These are phyloP conservation scores for Lanistes nyassanus DNA, from an alignment of 1,140 invertebrate genomes.

Conservation along the genomic window DNA sequence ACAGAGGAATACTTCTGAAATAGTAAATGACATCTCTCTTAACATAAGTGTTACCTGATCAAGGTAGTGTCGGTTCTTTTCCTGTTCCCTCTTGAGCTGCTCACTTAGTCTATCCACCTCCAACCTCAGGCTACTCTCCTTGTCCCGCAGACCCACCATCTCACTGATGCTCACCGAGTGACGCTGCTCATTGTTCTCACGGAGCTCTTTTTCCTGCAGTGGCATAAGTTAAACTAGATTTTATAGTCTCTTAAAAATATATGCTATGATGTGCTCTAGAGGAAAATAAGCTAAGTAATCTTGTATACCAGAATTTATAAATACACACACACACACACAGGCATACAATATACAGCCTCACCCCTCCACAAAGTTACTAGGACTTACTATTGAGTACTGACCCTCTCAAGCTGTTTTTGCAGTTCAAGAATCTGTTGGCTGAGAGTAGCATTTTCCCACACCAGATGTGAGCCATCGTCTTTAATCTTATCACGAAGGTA, in stretches of 20 bases:
- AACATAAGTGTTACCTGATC: constrained; percentile 46
- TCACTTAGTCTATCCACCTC: constrained; percentile 54
- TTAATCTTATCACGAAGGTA: constrained; percentile 49
- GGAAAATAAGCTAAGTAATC: background rate
- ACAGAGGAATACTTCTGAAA: background rate
- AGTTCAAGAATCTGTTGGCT: constrained; percentile 53
- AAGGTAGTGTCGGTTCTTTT: constrained; percentile 43
- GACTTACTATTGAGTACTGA: constrained; percentile 30
- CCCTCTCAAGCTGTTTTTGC: constrained; percentile 56
- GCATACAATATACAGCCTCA: too few relatives aligned
- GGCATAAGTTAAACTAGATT: too few relatives aligned
- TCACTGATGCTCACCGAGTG: constrained; percentile 50
- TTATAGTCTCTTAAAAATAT: too few relatives aligned
- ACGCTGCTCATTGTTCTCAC: constrained; percentile 48
- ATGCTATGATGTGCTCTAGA: background rate
- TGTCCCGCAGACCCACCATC: constrained; percentile 49
- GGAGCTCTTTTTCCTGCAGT: constrained; percentile 52
- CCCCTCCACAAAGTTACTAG: too few relatives aligned
- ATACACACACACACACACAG: too few relatives aligned
- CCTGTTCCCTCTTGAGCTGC: constrained; percentile 51
- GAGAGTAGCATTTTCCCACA: constrained; percentile 57
- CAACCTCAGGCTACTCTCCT: constrained; percentile 49
- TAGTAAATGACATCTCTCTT: background rate
- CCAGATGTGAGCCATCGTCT: constrained; percentile 60
- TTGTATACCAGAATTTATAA: too few relatives aligned